Conservation (phyloP, 2,888 invertebrate species). For the Pachymerium ferrugineum region DNA sequence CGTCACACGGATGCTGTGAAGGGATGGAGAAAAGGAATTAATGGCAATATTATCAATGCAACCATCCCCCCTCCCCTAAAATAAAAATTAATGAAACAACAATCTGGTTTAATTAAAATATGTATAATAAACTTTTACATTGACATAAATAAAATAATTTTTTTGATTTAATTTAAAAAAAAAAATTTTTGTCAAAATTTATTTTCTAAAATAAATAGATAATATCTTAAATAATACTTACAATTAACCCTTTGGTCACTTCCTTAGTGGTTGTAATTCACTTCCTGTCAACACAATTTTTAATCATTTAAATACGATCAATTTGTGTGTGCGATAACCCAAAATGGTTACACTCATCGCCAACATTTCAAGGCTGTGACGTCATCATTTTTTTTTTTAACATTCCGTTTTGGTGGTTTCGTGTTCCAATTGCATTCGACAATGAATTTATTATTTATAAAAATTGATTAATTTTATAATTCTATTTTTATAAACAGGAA, state of each 20-base stretch:
- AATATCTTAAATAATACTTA: no score
- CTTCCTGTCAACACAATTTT: background rate
- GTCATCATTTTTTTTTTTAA: no score
- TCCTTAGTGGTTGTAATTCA: background rate
- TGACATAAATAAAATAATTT: no score
- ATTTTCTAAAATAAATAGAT: no score
- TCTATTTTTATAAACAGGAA: background rate
- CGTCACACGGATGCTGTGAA: background rate
- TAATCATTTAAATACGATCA: background rate
- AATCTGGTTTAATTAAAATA: background rate
- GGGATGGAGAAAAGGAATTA: background rate
- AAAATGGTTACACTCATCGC: constrained; percentile 7
- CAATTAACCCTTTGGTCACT: background rate
- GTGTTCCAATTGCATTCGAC: background rate
- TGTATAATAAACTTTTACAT: background rate
- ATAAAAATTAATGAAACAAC: background rate
- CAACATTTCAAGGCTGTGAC: background rate
- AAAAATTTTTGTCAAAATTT: no score
- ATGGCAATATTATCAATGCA: no score
- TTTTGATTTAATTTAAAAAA: no score
- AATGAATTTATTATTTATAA: background rate
- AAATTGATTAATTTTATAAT: background rate
- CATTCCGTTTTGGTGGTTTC: no score
- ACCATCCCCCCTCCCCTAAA: no score
- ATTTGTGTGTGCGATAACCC: background rate